Conservation (phyloP, 2,113 vertebrate genomes). For the Syngnathoides biaculeatus region DNA sequence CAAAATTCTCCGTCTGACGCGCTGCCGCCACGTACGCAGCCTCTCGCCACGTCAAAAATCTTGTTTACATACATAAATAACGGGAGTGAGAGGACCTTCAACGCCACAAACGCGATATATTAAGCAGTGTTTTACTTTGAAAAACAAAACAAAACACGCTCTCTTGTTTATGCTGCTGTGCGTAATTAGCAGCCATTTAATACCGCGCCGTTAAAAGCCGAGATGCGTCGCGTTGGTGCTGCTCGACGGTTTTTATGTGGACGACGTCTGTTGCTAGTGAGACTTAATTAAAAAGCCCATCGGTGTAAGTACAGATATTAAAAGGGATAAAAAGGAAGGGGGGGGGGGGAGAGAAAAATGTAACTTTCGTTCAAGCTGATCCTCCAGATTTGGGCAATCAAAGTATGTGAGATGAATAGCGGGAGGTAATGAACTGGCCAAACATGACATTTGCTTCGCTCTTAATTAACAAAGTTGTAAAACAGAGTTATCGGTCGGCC, state of each 20-base stretch:
- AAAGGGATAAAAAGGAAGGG: constrained; percentile 11
- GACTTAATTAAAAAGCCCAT: constrained; percentile 60
- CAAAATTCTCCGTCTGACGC: constrained; percentile 42
- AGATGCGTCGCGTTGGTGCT: constrained; percentile 49
- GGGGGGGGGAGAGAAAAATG: constrained; percentile 25
- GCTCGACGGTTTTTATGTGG: constrained; percentile 65
- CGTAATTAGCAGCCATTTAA: constrained; percentile 60
- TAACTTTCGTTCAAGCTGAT: constrained; percentile 42
- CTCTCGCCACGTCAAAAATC: constrained; percentile 45
- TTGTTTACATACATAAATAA: constrained; percentile 49
- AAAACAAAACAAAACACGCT: not conserved
- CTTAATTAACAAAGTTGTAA: constrained; percentile 48
- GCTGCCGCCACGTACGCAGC: constrained; percentile 49
- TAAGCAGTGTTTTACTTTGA: not conserved
- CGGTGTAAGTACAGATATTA: constrained; percentile 38
- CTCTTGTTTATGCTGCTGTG: constrained; percentile 34
- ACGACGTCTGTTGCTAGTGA: constrained; percentile 55
- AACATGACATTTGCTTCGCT: constrained; percentile 39
- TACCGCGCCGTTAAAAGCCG: constrained; percentile 53
- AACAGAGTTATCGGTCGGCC: constrained; percentile 26
- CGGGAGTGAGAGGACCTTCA: constrained; percentile 54
- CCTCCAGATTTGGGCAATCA: constrained; percentile 44
- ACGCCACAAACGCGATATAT: constrained; percentile 30
- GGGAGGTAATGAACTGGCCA: constrained; percentile 44
- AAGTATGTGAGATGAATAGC: constrained; percentile 37